Base-by-base conservation (phyloP, 2,113 vertebrate genomes). In the Scomber japonicus region DNA sequence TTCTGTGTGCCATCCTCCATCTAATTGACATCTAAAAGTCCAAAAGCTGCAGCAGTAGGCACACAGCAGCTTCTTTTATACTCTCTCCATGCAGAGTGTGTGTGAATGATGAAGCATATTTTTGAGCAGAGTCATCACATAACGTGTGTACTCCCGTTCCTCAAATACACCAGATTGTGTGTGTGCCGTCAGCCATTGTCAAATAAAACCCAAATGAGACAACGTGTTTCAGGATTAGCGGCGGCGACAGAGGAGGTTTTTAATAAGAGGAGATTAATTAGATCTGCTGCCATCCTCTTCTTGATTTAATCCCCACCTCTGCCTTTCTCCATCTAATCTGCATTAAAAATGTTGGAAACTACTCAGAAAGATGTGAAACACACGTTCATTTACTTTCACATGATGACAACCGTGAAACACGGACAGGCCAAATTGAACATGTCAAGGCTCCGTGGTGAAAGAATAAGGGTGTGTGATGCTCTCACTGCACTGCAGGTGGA, bases 241-340 rank as follows among this genome's bases (percentile, higher is more conserved):
- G 75, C 54, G 3, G 63, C 75, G 46, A 60, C 51, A 65, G 53
- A 81, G 65, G 55, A 63, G 66, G 60, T 27, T 64, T 27, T 60
- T 60, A 53, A 70, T 19, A 21, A 17, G 45, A 50, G 17, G 17
- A 56, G 50, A 71, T 68, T 69, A 45, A 59, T 62, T 30, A 35
- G 2, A 64, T 21, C 27, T 54, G 17, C 46, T 17, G 49, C 53
- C 24, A 12, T 3, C 27, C n/a, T 69, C 45, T 27, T 64, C 21
- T 9, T 49, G 27, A 61, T 17, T 68, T n/a, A 77, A 1, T 66
- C 64, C 55, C 51, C 31, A 5, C 44, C 40, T 57, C 69, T 51
- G 68, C 53, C 21, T 48, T 50, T 49, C 24, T 35, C 8, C 11
- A 16, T 59, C n/a, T 59, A 61, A 82, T 75, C 49, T 50, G 31